These are phyloP conservation scores for Dendrolimus punctatus DNA, from an alignment of 1,140 invertebrate genomes.

Conservation along the genomic window DNA sequence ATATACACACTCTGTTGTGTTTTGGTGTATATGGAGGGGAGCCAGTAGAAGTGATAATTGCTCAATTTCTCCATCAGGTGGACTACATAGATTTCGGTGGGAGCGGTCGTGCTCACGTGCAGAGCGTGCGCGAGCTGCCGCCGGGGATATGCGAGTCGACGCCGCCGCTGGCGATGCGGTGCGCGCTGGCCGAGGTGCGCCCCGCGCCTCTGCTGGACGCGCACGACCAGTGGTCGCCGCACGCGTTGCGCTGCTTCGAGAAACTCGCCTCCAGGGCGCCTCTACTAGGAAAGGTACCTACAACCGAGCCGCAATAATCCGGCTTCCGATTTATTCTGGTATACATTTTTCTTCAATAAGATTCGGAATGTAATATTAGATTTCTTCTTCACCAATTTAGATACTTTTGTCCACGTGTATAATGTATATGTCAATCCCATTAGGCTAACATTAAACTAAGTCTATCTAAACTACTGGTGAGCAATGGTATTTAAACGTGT, in stretches of 20 bases:
- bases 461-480: too few relatives aligned
- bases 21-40: too few relatives aligned
- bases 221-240: slow-evolving; percentile 76
- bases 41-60: too few relatives aligned
- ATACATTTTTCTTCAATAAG: too few relatives aligned
- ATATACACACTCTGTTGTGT: too few relatives aligned
- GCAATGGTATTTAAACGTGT: too few relatives aligned
- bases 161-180: slow-evolving; percentile 80
- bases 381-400: too few relatives aligned
- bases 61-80: slow-evolving; percentile 54
- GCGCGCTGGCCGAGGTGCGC: slow-evolving; percentile 77
- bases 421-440: too few relatives aligned
- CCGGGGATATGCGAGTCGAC: slow-evolving; percentile 7
- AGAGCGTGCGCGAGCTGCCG: slow-evolving; percentile 45
- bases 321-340: too few relatives aligned
- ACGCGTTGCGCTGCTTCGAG: slow-evolving; percentile 60
- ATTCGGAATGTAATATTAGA: too few relatives aligned
- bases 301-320: neutral
- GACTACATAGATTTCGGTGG: slow-evolving; percentile 89
- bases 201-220: slow-evolving; percentile 74
- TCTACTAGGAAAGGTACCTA: slow-evolving; percentile 60
- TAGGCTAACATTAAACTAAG: too few relatives aligned
- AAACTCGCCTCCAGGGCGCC: slow-evolving; percentile 33
- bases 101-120: slow-evolving; percentile 47
- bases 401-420: too few relatives aligned